Conservation (phyloP, 2,797 vertebrate genomes). For the Apodemus agrarius region DNA sequence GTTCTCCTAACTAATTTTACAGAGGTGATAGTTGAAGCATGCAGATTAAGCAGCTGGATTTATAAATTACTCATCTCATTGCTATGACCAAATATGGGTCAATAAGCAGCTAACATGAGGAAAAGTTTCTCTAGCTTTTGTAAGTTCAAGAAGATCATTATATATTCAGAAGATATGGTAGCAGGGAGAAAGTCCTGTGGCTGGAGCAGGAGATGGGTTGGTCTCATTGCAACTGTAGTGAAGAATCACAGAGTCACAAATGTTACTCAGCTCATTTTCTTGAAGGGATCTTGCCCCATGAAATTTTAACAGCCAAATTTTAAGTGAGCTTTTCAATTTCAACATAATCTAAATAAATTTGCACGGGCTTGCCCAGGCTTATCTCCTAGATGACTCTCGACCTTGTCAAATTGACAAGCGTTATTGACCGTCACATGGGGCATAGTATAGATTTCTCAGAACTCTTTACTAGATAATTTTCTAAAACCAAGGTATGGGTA, state of each 20-base stretch:
- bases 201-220: background rate
- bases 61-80: background rate
- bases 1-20: background rate
- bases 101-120: background rate
- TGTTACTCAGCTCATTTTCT: background rate
- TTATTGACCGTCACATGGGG: background rate
- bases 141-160: background rate
- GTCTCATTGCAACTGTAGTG: background rate
- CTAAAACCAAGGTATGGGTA: background rate
- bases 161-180: too few relatives aligned
- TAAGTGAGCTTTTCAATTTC: background rate
- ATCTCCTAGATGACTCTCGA: background rate
- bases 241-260: background rate
- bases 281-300: background rate
- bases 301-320: background rate
- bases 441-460: background rate
- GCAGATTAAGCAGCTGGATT: background rate
- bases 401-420: background rate
- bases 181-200: background rate
- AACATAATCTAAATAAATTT: background rate
- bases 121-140: background rate
- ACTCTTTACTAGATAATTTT: background rate
- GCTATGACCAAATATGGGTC: background rate
- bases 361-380: background rate
- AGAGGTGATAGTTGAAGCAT: background rate